Percentiles rank a stretch among this genome's conserved stretches.
Conservation (phyloP, 2,113 vertebrate genomes). For the Nipponia nippon region DNA sequence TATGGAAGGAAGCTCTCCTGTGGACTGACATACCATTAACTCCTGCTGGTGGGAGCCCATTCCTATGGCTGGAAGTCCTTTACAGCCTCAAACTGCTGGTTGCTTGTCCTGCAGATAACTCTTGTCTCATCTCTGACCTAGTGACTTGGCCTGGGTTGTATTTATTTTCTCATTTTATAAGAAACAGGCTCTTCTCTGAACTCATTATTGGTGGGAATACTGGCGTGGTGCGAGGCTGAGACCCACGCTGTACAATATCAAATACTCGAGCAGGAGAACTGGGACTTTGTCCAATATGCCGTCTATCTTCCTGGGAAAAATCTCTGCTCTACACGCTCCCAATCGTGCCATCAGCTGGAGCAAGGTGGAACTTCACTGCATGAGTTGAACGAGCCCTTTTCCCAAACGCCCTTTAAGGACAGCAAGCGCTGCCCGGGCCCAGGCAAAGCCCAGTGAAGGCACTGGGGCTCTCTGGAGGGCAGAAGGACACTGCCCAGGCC, state of each 20-base stretch:
- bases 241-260: background rate
- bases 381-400: rapidly evolving
- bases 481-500: background rate
- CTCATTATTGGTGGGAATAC: background rate
- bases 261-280: background rate
- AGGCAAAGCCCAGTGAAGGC: rapidly evolving
- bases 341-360: slow-evolving; percentile 17
- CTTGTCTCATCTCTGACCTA: background rate
- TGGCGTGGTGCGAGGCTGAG: background rate
- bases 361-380: background rate
- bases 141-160: background rate
- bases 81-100: background rate
- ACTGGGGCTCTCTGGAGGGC: background rate
- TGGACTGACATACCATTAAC: background rate
- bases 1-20: slow-evolving; percentile 14
- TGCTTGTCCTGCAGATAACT: background rate
- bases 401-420: background rate
- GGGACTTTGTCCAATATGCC: background rate
- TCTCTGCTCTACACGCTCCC: background rate
- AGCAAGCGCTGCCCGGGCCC: background rate
- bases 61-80: background rate
- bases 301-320: background rate
- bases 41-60: slow-evolving; percentile 46
- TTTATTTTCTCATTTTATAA: slow-evolving; percentile 35
- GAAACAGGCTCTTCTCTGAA: slow-evolving; percentile 17